phyloP scores from a whole-genome alignment of 92 coral and sea anemone genomes.

The Chrysogorgia sp. region DNA sequence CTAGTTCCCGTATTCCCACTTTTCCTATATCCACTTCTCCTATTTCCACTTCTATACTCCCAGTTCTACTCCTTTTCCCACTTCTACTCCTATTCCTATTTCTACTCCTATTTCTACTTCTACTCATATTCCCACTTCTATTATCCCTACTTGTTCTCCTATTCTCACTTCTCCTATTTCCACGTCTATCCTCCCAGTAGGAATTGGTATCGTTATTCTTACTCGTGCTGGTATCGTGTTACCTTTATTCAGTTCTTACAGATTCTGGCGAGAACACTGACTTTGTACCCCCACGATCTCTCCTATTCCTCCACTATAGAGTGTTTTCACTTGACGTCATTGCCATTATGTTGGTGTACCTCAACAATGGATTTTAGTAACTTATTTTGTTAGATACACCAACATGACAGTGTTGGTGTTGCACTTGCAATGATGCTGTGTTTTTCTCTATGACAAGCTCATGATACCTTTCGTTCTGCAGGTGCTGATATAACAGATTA shows the following conservation, averaged over 20 bases:
- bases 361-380: no score
- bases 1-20: background rate
- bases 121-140: background rate
- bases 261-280: no score
- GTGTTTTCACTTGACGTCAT: no score
- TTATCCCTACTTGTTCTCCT: background rate
- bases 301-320: no score
- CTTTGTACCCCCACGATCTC: no score
- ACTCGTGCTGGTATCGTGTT: background rate
- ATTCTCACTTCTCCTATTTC: background rate
- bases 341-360: no score
- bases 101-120: background rate
- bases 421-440: no score
- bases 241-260: background rate
- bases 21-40: no score
- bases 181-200: background rate
- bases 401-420: no score
- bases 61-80: background rate
- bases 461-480: conserved; percentile 8
- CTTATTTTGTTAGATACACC: no score
- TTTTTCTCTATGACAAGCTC: no score
- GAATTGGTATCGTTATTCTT: background rate
- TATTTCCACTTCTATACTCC: background rate
- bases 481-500: conserved; percentile 99
- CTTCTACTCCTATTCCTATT: background rate